Evolutionary conservation across 2,113 vertebrate species (phyloP), one percentile per base, ranked within the genome.

Genomic region (Benthochromis sp.): DNA sequence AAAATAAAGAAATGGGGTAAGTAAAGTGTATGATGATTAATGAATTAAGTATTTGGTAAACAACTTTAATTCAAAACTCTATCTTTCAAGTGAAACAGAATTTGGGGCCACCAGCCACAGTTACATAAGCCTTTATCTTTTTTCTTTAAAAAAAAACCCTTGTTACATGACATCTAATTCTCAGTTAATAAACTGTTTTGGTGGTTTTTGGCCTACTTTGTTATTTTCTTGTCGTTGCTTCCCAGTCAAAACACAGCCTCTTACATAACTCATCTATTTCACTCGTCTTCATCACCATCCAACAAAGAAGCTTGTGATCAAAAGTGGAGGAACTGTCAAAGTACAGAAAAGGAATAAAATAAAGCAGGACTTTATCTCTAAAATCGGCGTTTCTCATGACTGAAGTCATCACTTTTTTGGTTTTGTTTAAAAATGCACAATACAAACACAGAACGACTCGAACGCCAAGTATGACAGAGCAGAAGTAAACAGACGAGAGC

Each of bases 201-300:
- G 54, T 90, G 86, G 14, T 79, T 87, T 91, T 66, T 87, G 93
- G 76, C 92, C 92, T 88, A 93, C 90, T 93, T 94, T 85, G 76
- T 83, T 84, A 69, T 86, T 89, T 92, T 86, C 86, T 69, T 52
- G 47, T 85, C 53, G 8, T 61, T 86, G 43, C 57, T 43, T 82
- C 85, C 55, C 86, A 85, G 91, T 82, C 88, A 92, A 88, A 92
- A 90, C 79, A 88, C 76, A 85, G 84, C 7, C 81, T 16, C 87
- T 95, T 94, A 89, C 86, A 83, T 94, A 94, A 94, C 89, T 34
- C 76, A 8, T 89, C 89, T 38, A 71, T 88, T 90, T 81, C 82
- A 57, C 85, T 90, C 47, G 27, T 87, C 84, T 66, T 89, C 59
- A 29, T 89, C 90, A 80, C 73, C 61, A 61, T 19, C 54, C 80